phyloP scores from a whole-genome alignment of 2,888 invertebrate species.

The Drosophila prolongata region DNA sequence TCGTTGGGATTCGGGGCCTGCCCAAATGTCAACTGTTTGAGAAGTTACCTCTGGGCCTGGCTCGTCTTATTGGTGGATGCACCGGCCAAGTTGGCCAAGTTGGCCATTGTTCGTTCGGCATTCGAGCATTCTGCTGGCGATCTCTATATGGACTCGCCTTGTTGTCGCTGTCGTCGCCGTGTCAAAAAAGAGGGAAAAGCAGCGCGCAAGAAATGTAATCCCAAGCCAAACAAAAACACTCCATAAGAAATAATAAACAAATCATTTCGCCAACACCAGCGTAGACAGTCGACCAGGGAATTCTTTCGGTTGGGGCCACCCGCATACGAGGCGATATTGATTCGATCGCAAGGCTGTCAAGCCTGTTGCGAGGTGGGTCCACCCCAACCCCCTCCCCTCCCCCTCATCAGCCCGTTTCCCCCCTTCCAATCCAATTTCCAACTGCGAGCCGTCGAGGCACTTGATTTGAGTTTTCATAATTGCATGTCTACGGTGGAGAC shows the following conservation, averaged over 20 bases:
- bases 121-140: conserved; percentile 5
- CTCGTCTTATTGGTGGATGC: conserved; percentile 67
- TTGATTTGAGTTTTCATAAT: conserved; percentile 74
- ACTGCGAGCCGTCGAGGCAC: conserved; percentile 64
- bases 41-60: conserved; percentile 50
- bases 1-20: conserved; percentile 48
- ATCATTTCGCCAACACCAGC: conserved; percentile 54
- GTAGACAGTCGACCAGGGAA: conserved; percentile 19
- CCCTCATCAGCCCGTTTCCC: neutral
- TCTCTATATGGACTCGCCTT: conserved; percentile 59
- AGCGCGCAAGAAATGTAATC: conserved; percentile 52
- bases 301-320: conserved; percentile 59
- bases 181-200: conserved; percentile 47
- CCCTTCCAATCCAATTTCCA: conserved; percentile 17
- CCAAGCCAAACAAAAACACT: conserved; percentile 79
- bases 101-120: conserved; percentile 64
- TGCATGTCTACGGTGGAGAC: conserved; percentile 57
- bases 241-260: conserved; percentile 79
- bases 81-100: conserved; percentile 11
- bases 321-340: conserved; percentile 70
- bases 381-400: conserved; percentile 9
- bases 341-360: conserved; percentile 67
- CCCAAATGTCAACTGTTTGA: conserved; percentile 65
- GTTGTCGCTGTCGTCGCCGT: conserved; percentile 44
- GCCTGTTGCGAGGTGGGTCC: conserved; percentile 47